phyloP scores from a whole-genome alignment of 2,888 invertebrate species.

The Chrysina gloriosa region DNA sequence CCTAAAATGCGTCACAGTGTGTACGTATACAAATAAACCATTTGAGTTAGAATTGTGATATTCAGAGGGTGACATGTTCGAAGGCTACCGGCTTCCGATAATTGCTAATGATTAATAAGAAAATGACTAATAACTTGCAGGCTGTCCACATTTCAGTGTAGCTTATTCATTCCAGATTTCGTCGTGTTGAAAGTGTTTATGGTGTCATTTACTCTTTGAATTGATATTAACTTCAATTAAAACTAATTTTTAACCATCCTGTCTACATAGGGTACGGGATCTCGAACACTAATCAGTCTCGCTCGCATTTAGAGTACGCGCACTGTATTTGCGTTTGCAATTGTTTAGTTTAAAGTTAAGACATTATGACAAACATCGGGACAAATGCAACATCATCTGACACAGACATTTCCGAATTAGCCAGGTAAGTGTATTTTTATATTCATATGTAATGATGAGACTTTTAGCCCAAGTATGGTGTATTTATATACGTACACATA shows the following conservation, averaged over 20 bases:
- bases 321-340: conserved; percentile 38
- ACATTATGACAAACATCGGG: background rate
- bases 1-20: conserved; percentile 2
- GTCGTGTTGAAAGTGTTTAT: conserved; percentile 19
- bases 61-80: conserved; percentile 12
- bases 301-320: conserved; percentile 35
- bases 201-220: conserved; percentile 24
- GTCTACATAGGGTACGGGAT: conserved; percentile 50
- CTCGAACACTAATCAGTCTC: background rate
- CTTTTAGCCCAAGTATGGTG: background rate
- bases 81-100: conserved; percentile 30
- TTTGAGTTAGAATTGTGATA: conserved; percentile 22
- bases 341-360: background rate
- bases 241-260: conserved; percentile 64
- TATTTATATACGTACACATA: background rate
- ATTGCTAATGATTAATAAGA: conserved; percentile 33
- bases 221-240: conserved; percentile 61
- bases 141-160: conserved; percentile 34
- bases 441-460: background rate
- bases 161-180: background rate
- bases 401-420: conserved; percentile 59
- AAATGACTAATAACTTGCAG: conserved; percentile 47
- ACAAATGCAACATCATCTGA: no score
- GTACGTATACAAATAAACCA: background rate
- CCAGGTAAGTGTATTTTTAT: conserved; percentile 51